Conservation (phyloP, 2,888 invertebrate species). For the Elegia similella region DNA sequence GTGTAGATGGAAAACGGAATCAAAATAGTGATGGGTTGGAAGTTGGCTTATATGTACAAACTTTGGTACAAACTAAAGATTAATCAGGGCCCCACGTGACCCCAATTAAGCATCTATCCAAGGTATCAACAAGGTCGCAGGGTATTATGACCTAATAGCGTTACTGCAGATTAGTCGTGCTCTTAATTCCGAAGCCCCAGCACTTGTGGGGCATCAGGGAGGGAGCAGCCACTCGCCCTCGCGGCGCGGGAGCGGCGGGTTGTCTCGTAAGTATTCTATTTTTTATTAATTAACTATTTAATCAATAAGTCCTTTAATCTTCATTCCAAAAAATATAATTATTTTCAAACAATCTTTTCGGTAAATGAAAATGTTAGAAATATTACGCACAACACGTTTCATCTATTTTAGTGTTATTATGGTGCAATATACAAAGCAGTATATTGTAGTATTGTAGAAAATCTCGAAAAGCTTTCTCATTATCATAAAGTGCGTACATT, state of each 20-base stretch:
- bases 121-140: constrained; percentile 52
- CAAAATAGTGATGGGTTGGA: too few relatives aligned
- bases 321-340: too few relatives aligned
- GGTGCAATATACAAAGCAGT: too few relatives aligned
- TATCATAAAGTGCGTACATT: too few relatives aligned
- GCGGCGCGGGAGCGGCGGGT: constrained; percentile 34
- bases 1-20: too few relatives aligned
- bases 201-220: constrained; percentile 58
- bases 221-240: constrained; percentile 39
- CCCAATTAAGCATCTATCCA: constrained; percentile 49
- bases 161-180: constrained; percentile 56
- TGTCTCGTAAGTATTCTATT: constrained; percentile 22
- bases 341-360: too few relatives aligned
- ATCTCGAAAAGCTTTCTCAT: too few relatives aligned
- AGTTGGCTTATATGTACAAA: too few relatives aligned
- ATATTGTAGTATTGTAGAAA: too few relatives aligned
- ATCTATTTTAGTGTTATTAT: too few relatives aligned
- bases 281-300: constrained; percentile 12
- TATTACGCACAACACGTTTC: too few relatives aligned
- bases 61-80: not conserved
- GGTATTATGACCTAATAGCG: constrained; percentile 63
- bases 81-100: constrained; percentile 42
- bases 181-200: constrained; percentile 70
- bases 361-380: too few relatives aligned
- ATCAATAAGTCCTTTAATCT: not conserved